Percentiles rank a stretch among this genome's conserved stretches.
Evolutionary conservation across 2,113 vertebrate genomes (phyloP).

Genomic region (Melanotaenia duboulayi): DNA sequence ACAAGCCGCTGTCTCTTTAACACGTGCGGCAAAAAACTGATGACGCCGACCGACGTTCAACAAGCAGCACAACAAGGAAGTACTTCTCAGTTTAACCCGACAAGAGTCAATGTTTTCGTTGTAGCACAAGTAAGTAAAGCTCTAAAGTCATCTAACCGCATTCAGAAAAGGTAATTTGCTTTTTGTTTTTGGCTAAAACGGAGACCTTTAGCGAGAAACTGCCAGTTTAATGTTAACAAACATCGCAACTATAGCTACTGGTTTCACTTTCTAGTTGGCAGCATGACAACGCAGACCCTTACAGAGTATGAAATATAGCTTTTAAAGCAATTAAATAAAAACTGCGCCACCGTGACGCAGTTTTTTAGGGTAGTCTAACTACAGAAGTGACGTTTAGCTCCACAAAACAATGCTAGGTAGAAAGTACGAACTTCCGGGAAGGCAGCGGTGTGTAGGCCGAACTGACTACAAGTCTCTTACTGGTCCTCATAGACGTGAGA

Average conservation of each 20-base stretch:
- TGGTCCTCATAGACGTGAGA: neutral
- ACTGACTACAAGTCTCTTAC: neutral
- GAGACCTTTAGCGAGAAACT: neutral
- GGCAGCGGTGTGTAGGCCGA: constrained; percentile 12
- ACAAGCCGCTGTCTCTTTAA: constrained; percentile 17
- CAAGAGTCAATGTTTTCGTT: constrained; percentile 26
- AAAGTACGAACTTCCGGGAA: neutral
- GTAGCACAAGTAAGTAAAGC: constrained; percentile 54
- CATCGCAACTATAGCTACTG: neutral
- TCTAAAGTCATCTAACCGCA: fast-evolving
- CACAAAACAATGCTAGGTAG: neutral
- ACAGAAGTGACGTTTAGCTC: neutral
- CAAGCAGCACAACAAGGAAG: constrained; percentile 62
- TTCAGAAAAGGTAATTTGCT: neutral
- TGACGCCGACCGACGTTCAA: constrained; percentile 16
- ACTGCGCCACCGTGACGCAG: fast-evolving
- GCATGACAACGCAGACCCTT: neutral
- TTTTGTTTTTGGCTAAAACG: neutral
- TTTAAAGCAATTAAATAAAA: neutral
- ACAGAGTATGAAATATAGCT: neutral
- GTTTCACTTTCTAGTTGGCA: constrained; percentile 52
- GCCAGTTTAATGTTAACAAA: neutral
- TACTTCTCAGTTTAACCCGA: neutral
- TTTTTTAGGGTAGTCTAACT: too few species aligned
- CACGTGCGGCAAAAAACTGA: neutral